Evolutionary conservation across 2,797 vertebrate species (phyloP).

Genomic region (Pipistrellus kuhlii): DNA sequence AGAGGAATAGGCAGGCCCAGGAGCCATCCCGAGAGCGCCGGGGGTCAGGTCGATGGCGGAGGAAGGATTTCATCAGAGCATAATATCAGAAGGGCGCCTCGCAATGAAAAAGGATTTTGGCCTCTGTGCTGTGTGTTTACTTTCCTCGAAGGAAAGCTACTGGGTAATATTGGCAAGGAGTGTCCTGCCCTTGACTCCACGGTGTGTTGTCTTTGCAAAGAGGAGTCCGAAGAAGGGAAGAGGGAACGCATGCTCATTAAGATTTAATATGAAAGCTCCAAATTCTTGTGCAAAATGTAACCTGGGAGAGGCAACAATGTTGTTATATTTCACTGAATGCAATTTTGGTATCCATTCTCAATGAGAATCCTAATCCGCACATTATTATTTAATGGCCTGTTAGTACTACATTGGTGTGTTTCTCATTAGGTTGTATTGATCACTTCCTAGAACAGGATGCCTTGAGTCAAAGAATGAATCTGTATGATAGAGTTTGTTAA

Average conservation of each 20-base stretch:
- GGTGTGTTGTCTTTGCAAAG: background rate
- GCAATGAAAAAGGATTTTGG: background rate
- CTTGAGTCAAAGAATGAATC: conserved; percentile 15
- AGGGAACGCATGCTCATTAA: background rate
- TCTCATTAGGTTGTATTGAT: conserved; percentile 12
- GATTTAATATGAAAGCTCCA: background rate
- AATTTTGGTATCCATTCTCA: background rate
- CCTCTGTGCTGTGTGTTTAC: background rate
- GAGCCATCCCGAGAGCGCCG: background rate
- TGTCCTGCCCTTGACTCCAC: background rate
- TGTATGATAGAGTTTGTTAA: background rate
- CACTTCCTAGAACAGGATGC: background rate
- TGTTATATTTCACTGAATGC: background rate
- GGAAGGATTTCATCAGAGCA: background rate
- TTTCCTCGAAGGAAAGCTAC: conserved; percentile 11
- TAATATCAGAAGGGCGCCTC: background rate
- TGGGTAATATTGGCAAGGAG: background rate
- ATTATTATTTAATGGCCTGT: background rate
- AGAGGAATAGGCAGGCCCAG: background rate
- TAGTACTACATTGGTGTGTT: background rate
- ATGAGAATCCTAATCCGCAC: background rate
- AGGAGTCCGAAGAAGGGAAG: background rate
- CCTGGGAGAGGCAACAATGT: background rate
- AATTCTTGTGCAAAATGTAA: background rate
- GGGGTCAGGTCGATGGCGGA: background rate